These are phyloP conservation scores for Nematopogon swammerdamellus DNA, from an alignment of 2,888 invertebrate genomes.

Conservation along the genomic window DNA sequence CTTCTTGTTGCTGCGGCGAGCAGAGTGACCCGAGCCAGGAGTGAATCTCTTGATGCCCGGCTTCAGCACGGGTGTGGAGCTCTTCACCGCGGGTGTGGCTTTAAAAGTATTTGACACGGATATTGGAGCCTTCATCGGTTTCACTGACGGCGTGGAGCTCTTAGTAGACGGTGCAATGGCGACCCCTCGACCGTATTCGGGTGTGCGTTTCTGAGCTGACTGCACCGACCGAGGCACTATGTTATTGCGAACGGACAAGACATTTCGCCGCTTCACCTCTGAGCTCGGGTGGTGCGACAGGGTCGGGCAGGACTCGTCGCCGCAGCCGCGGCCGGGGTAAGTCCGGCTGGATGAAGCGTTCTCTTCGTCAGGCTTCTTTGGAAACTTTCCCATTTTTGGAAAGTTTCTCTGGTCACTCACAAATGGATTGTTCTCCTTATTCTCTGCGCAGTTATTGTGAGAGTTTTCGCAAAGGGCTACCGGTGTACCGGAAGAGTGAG, in stretches of 20 bases:
- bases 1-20: conserved; percentile 29
- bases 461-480: conserved; percentile 21
- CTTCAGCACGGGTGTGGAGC: conserved; percentile 36
- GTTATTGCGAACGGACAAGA: conserved; percentile 22
- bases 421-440: conserved; percentile 21
- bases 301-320: conserved; percentile 16
- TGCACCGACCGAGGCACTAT: conserved; percentile 13
- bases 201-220: background rate
- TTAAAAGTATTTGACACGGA: too few species aligned
- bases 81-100: conserved; percentile 26
- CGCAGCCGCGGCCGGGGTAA: conserved; percentile 22
- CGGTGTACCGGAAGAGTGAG: conserved; percentile 10
- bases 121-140: conserved; percentile 23
- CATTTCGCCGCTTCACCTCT: conserved; percentile 23
- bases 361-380: conserved; percentile 30
- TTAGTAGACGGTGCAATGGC: background rate
- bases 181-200: background rate
- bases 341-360: conserved; percentile 22
- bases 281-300: conserved; percentile 15
- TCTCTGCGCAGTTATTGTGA: conserved; percentile 19
- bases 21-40: conserved; percentile 24
- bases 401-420: conserved; percentile 28
- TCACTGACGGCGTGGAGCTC: conserved; percentile 7
- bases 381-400: conserved; percentile 13
- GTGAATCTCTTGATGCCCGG: conserved; percentile 37